Evolutionary conservation across 2,113 vertebrate species (phyloP).

Genomic region (Macroglossus sobrinus): DNA sequence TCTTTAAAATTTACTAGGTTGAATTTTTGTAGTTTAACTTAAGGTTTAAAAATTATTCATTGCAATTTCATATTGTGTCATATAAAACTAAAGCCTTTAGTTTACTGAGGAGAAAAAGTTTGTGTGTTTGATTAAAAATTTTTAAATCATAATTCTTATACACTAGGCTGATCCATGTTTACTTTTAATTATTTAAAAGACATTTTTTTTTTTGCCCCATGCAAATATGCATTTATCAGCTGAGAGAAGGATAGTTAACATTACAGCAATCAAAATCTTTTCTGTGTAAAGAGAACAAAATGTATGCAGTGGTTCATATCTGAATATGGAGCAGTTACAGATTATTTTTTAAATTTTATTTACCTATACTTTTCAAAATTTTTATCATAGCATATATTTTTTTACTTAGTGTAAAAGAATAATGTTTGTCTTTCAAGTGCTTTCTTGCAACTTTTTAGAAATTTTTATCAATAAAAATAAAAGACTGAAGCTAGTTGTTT

Average conservation of each 20-base stretch:
- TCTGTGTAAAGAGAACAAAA: neutral
- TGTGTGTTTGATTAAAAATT: neutral
- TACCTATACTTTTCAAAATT: neutral
- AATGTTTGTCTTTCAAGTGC: neutral
- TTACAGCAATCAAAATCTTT: neutral
- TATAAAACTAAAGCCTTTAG: neutral
- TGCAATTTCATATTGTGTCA: neutral
- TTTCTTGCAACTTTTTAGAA: neutral
- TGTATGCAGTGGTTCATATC: neutral
- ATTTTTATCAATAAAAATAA: neutral
- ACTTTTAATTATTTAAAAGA: neutral
- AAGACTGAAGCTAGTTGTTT: neutral
- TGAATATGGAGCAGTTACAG: neutral
- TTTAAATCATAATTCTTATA: neutral
- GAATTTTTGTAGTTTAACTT: neutral
- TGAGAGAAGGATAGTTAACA: neutral
- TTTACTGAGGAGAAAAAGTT: neutral
- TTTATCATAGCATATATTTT: neutral
- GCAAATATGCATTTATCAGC: neutral
- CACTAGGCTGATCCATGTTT: neutral
- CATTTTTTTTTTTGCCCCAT: neutral
- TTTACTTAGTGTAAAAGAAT: neutral
- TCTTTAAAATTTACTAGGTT: neutral
- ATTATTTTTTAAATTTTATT: neutral
- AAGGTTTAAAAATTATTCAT: neutral